Percentiles rank a stretch among this genome's conserved stretches.
Evolutionary conservation across 2,888 invertebrate genomes (phyloP).

Genomic region (Xanthia togata): DNA sequence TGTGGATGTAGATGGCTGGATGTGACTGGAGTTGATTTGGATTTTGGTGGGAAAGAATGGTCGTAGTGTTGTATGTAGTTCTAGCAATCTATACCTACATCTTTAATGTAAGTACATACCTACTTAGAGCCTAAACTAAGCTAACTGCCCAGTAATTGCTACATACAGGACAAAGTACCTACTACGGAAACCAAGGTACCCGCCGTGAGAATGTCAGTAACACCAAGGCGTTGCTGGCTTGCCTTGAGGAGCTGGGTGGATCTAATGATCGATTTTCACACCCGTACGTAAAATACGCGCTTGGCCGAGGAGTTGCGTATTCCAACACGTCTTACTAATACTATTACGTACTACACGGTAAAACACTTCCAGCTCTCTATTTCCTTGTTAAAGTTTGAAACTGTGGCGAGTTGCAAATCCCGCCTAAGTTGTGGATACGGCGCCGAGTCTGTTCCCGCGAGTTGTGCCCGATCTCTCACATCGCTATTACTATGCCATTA

Average conservation of each 20-base stretch:
- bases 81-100: too few species aligned
- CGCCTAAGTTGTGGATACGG: constrained; percentile 64
- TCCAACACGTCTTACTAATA: not conserved
- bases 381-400: constrained; percentile 52
- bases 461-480: constrained; percentile 29
- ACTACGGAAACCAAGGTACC: not conserved
- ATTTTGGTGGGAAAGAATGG: too few species aligned
- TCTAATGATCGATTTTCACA: not conserved
- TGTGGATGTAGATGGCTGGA: constrained; percentile 63
- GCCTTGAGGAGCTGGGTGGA: not conserved
- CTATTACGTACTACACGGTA: not conserved
- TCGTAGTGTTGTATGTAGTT: not conserved
- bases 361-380: constrained; percentile 24
- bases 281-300: not conserved
- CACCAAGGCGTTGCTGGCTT: not conserved
- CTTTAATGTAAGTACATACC: not conserved
- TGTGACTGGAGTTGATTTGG: constrained; percentile 27
- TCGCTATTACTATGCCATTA: constrained; percentile 16
- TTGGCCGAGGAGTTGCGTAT: not conserved
- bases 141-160: not conserved
- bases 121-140: not conserved
- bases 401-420: constrained; percentile 73
- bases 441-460: constrained; percentile 38
- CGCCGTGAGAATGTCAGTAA: not conserved
- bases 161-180: not conserved